Evolutionary conservation across 2,113 vertebrate species (phyloP).

Genomic region (Callithrix jacchus): DNA sequence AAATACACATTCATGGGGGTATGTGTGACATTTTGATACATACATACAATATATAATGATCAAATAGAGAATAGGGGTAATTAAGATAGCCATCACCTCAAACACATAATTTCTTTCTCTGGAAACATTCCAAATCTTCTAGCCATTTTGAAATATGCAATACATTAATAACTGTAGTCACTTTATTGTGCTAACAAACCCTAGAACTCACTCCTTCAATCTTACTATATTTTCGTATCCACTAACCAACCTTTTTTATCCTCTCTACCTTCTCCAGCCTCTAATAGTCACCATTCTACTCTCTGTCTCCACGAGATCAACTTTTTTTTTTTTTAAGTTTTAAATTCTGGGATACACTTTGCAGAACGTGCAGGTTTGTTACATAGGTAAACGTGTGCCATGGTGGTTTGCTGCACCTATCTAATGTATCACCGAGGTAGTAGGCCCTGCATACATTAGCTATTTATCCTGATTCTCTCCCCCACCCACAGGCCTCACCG

Average conservation of each 20-base stretch:
- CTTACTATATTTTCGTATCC: neutral
- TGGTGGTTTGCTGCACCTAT: too few relatives aligned
- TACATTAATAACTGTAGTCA: neutral
- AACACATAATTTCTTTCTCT: neutral
- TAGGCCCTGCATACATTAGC: too few relatives aligned
- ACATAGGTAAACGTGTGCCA: too few relatives aligned
- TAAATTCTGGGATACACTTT: too few relatives aligned
- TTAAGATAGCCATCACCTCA: neutral
- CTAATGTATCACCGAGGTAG: too few relatives aligned
- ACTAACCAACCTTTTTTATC: neutral
- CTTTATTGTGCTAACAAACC: neutral
- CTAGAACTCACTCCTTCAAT: neutral
- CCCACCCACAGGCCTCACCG: too few relatives aligned
- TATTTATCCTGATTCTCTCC: too few relatives aligned
- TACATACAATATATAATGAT: neutral
- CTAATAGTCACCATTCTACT: neutral
- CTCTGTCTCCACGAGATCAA: neutral
- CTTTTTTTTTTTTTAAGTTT: neutral
- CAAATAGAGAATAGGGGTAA: neutral
- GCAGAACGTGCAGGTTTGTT: too few relatives aligned
- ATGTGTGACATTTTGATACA: neutral
- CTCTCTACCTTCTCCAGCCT: neutral
- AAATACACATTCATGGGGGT: neutral
- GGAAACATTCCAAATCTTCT: neutral
- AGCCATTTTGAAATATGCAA: neutral